Percentiles rank a stretch among this genome's conserved stretches.
These are phyloP conservation scores for Acleris emargana DNA, from an alignment of 2,888 invertebrate genomes.

Conservation along the genomic window DNA sequence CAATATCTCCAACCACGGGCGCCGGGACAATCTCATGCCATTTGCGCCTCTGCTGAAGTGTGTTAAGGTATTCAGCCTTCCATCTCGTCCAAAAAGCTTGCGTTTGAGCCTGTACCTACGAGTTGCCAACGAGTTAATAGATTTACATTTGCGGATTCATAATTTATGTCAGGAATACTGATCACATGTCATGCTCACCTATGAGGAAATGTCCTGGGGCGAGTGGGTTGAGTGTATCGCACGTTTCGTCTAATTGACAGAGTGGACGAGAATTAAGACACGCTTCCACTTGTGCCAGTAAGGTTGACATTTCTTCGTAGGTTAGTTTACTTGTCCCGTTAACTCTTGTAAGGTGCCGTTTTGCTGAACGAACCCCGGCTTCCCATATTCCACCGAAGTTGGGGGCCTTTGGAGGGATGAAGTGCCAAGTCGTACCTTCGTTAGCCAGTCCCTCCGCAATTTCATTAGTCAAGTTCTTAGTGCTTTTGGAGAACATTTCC, in stretches of 20 bases:
- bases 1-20: constrained; percentile 40
- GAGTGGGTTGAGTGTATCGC: too few species aligned
- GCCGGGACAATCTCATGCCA: constrained; percentile 38
- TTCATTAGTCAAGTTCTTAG: constrained; percentile 24
- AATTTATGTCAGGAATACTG: constrained; percentile 31
- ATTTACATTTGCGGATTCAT: constrained; percentile 10
- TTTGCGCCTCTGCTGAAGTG: constrained; percentile 40
- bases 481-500: too few species aligned
- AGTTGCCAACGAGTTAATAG: constrained; percentile 43
- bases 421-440: constrained; percentile 34
- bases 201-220: constrained; percentile 39
- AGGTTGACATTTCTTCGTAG: background rate
- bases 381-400: constrained; percentile 43
- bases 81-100: constrained; percentile 45
- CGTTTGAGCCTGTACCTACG: constrained; percentile 41
- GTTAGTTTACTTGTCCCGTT: constrained; percentile 20
- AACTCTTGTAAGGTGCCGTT: constrained; percentile 34
- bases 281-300: constrained; percentile 33
- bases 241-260: constrained; percentile 1
- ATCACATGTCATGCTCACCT: constrained; percentile 39
- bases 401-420: constrained; percentile 34
- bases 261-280: constrained; percentile 35
- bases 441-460: constrained; percentile 34
- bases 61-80: constrained; percentile 43
- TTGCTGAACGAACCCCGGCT: constrained; percentile 38